Evolutionary conservation across 2,113 vertebrate species (phyloP), one percentile per base, ranked within the genome.

Genomic region (Vidua chalybeata): DNA sequence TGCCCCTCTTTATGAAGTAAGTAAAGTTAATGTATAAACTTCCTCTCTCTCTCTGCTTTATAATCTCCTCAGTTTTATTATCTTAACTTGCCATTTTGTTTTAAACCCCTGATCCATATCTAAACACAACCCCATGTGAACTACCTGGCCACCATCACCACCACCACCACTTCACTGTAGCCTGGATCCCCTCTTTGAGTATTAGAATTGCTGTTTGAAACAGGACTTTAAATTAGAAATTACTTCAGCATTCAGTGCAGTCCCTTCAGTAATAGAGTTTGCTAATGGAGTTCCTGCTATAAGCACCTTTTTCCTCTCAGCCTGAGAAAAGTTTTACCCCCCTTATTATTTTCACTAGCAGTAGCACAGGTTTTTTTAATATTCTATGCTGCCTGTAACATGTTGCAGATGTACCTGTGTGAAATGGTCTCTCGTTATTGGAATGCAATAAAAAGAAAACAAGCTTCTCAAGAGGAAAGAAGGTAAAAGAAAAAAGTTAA

Each of bases 341-440:
- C 45, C 41, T 96, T 92, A 93, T 94, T 96, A 96, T 62, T 90
- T 93, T 94, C 86, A 61, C 88, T 51, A 95, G 90, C 94, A 93
- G 94, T 97, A 95, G 94, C 96, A 93, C 96, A 96, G 88, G 92
- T 95, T 96, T 85, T 94, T 95, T 96, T 95, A 97, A 97, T 96
- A 93, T 96, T 96, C 91, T 49, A 0, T 75, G 96, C 90, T 95
- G 96, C 69, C 66, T 93, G 92, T 97, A 97, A 97, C 96, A 92
- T 92, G 72, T 68, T 91, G 94, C 96, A 96, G 96, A 97, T 87
- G 96, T 96, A 96, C 93, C 94, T 95, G 89, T 73, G 90, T 94
- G 94, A 96, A 96, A 94, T 43, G 69, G 73, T 81, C 92, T 92
- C 93, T 92, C 27, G 3, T 96, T 96, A 92, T 27, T 95, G 95